Evolutionary conservation across 64 coral and sea anemone species (phyloP).

Genomic region (Montipora foliosa): DNA sequence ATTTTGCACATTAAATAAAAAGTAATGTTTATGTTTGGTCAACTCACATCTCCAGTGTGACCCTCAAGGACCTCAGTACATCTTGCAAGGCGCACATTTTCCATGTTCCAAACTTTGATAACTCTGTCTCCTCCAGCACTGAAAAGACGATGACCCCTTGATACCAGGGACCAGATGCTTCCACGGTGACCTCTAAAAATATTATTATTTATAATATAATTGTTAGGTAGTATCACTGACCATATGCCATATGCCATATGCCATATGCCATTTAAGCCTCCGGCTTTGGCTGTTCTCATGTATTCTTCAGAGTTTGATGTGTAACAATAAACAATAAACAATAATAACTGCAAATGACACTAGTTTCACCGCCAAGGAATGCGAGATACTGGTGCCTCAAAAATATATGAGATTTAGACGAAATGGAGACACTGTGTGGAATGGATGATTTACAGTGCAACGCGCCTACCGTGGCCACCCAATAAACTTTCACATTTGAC

Average conservation of each 20-base stretch:
- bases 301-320: too few relatives aligned
- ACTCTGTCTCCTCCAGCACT: conserved; percentile 92
- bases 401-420: too few relatives aligned
- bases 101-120: conserved; percentile 97
- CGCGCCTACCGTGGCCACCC: too few relatives aligned
- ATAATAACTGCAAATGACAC: too few relatives aligned
- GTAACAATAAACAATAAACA: too few relatives aligned
- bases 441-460: too few relatives aligned
- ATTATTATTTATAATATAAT: neutral
- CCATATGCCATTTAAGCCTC: too few relatives aligned
- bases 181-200: conserved; percentile 84
- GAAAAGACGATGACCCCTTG: conserved; percentile 85
- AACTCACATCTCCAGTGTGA: conserved; percentile 92
- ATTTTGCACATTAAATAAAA: too few relatives aligned
- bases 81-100: conserved; percentile 87
- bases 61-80: conserved; percentile 94
- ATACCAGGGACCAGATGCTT: conserved; percentile 87
- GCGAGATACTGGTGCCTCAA: too few relatives aligned
- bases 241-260: neutral
- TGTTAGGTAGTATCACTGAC: neutral
- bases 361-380: neutral
- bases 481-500: too few relatives aligned
- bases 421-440: too few relatives aligned
- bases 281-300: too few relatives aligned
- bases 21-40: neutral